Conservation (phyloP, 2,888 invertebrate species). For the Agapetus fuscipes region DNA sequence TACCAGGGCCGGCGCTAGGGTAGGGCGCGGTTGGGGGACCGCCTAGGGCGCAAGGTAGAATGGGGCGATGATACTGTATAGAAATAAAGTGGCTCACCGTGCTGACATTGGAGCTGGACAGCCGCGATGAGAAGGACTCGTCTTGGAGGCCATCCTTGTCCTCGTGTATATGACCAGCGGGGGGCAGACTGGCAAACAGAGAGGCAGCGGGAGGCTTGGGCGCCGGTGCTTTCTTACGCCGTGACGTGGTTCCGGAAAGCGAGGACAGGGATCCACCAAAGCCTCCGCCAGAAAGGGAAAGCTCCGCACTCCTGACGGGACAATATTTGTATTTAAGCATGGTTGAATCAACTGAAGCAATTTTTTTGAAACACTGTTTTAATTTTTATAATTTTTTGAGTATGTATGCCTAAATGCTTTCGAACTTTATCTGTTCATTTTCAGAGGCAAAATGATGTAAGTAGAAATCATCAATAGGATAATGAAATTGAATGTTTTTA, state of each 20-base stretch:
- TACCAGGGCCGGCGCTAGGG: too few species aligned
- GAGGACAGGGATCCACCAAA: slow-evolving; percentile 17
- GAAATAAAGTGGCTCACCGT: slow-evolving; percentile 27
- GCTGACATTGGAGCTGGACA: slow-evolving; percentile 29
- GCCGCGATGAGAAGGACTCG: slow-evolving; percentile 25
- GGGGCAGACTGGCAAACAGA: slow-evolving; percentile 6
- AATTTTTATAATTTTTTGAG: too few species aligned
- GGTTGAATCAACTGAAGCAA: too few species aligned
- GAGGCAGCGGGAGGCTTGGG: slow-evolving; percentile 55
- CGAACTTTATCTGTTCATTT: too few species aligned
- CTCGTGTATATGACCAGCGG: slow-evolving; percentile 2
- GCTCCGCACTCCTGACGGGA: too few species aligned
- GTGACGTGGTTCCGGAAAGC: slow-evolving; percentile 25
- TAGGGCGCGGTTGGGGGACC: too few species aligned
- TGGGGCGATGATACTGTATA: too few species aligned
- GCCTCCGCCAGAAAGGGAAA: slow-evolving; percentile 3
- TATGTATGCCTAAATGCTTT: too few species aligned
- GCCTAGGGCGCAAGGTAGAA: too few species aligned
- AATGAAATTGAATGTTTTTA: too few species aligned
- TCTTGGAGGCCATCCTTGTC: slow-evolving; percentile 13
- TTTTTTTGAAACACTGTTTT: background rate
- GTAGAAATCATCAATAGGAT: too few species aligned
- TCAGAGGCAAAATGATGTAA: too few species aligned
- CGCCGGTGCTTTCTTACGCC: slow-evolving; percentile 58
- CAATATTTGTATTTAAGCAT: slow-evolving; percentile 9